phyloP scores from a whole-genome alignment of 2,113 vertebrate species.

The Paedocypris sp. region DNA sequence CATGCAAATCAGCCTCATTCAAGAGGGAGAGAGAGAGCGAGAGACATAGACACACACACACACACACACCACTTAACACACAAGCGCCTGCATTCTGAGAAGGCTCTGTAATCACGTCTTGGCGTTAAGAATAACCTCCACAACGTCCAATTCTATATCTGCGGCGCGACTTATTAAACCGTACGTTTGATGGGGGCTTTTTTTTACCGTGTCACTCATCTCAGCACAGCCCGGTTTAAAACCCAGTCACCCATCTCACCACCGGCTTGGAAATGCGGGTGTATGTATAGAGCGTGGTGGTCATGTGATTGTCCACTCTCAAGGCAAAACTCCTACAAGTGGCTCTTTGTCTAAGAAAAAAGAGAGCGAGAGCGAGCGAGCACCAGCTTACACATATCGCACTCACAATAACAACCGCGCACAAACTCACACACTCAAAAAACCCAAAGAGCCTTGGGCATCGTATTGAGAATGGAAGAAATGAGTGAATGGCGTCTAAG shows the following conservation, averaged over 20 bases:
- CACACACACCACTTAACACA: constrained; percentile 21
- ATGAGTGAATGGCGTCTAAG: constrained; percentile 16
- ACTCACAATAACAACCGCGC: constrained; percentile 25
- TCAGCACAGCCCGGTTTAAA: not conserved
- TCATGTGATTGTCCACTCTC: constrained; percentile 24
- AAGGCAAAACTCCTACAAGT: constrained; percentile 22
- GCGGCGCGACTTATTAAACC: not conserved
- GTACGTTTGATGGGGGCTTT: no score
- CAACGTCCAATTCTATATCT: constrained; percentile 14
- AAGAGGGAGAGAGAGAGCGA: constrained; percentile 15
- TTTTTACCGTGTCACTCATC: not conserved
- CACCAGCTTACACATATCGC: constrained; percentile 18
- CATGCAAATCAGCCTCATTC: constrained; percentile 36
- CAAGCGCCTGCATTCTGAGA: constrained; percentile 29
- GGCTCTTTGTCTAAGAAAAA: constrained; percentile 14
- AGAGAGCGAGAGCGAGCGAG: not conserved
- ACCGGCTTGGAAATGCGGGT: not conserved
- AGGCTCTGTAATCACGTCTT: constrained; percentile 33
- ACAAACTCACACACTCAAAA: constrained; percentile 21
- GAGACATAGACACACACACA: not conserved
- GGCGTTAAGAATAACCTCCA: constrained; percentile 27
- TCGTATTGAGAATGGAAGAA: constrained; percentile 16
- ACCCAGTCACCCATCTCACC: constrained; percentile 1
- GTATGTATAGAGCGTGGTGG: constrained; percentile 19
- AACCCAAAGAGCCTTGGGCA: constrained; percentile 17